A percentile compares a stretch with the other conserved stretches of the same genome.
These are phyloP conservation scores for Tenebrosternarchus preto DNA, from an alignment of 2,113 vertebrate genomes.

Conservation along the genomic window DNA sequence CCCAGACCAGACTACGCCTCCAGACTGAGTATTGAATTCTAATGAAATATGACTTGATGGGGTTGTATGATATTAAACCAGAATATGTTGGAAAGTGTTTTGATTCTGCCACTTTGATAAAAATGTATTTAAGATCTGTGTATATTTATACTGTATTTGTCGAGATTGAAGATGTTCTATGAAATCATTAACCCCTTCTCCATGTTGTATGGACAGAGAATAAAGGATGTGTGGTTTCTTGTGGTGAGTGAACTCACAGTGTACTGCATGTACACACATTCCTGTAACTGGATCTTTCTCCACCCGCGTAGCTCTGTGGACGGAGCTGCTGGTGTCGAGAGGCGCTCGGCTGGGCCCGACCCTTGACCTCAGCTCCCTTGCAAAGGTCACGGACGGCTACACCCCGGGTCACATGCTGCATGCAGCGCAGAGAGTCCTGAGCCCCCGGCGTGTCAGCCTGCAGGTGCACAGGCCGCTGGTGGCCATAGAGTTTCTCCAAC, in stretches of 20 bases:
- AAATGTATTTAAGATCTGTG: no score
- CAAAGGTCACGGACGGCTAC: slow-evolving; percentile 80
- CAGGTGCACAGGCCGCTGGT: slow-evolving; percentile 68
- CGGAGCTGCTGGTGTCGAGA: slow-evolving; percentile 63
- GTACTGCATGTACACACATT: no score
- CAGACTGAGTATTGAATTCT: slow-evolving; percentile 68
- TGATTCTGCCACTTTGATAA: no score
- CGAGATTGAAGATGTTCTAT: no score
- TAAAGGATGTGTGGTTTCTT: no score
- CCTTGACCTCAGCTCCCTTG: slow-evolving; percentile 77
- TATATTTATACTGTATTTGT: not conserved
- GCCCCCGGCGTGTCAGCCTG: slow-evolving; percentile 67
- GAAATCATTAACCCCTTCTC: no score
- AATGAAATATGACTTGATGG: not conserved
- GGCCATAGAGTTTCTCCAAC: slow-evolving; percentile 71
- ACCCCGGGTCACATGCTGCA: slow-evolving; percentile 75
- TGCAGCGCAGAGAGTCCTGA: slow-evolving; percentile 68
- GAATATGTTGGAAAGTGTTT: no score
- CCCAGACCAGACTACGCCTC: slow-evolving; percentile 83
- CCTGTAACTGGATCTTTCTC: no score
- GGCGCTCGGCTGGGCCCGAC: slow-evolving; percentile 62
- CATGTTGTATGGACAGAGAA: no score
- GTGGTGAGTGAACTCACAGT: no score
- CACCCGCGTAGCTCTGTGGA: slow-evolving; percentile 77
- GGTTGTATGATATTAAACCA: no score